phyloP scores from a whole-genome alignment of 2,797 vertebrate genomes.

The Tokudaia tokunoshimensis region DNA sequence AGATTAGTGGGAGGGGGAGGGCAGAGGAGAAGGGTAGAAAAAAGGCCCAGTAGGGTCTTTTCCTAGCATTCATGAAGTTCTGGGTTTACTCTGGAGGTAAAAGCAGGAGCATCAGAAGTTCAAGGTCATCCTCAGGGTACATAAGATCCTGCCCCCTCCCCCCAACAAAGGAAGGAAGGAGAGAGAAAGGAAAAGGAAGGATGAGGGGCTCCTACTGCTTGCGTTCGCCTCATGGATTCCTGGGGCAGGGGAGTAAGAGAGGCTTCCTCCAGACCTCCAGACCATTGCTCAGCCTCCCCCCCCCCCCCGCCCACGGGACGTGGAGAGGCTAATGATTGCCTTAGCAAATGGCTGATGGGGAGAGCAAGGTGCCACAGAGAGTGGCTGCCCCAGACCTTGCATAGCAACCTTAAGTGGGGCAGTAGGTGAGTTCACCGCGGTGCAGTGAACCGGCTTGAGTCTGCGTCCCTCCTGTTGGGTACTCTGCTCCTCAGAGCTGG shows the following conservation, averaged over 20 bases:
- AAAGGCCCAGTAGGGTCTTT: not conserved
- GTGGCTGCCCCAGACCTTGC: not conserved
- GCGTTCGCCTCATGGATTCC: not conserved
- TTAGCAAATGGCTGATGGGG: not conserved
- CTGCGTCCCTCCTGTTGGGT: slow-evolving; percentile 18
- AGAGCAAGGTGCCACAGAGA: not conserved
- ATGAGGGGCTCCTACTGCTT: not conserved
- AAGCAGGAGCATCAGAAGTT: not conserved
- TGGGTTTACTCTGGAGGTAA: not conserved
- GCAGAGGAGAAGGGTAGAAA: not conserved
- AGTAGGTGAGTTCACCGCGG: not conserved
- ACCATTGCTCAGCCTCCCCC: not conserved
- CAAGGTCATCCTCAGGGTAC: not conserved
- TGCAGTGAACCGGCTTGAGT: slow-evolving; percentile 3
- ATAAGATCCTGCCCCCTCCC: not conserved
- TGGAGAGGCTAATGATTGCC: slow-evolving; percentile 1
- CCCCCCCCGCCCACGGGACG: not conserved
- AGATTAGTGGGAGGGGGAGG: too few species aligned
- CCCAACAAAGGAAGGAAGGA: not conserved
- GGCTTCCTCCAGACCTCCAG: not conserved
- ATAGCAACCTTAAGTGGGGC: not conserved
- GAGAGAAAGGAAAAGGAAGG: too few species aligned
- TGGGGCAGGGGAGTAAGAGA: not conserved
- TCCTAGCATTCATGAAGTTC: not conserved
- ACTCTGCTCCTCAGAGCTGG: not conserved